phyloP scores from a whole-genome alignment of 2,113 vertebrate genomes.

The Carassius gibelio region DNA sequence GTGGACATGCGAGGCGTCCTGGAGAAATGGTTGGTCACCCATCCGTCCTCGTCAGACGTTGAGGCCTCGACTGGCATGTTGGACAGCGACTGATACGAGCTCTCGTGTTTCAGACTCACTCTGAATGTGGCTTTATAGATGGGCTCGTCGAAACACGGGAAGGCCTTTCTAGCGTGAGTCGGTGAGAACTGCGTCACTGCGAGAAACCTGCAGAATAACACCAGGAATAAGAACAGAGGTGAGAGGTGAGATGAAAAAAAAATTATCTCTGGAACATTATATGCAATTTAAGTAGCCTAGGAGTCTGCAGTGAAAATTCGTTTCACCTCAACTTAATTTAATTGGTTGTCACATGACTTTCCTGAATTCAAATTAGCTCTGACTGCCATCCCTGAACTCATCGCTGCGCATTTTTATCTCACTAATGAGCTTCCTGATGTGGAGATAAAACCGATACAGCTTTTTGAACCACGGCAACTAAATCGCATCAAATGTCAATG shows the following conservation, averaged over 20 bases:
- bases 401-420: background rate
- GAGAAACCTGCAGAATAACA: conserved; percentile 79
- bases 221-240: background rate
- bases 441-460: background rate
- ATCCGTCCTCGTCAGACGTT: conserved; percentile 87
- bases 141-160: conserved; percentile 98
- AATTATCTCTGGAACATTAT: too few relatives aligned
- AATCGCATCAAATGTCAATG: background rate
- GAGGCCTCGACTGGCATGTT: conserved; percentile 94
- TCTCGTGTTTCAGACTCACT: conserved; percentile 89
- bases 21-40: conserved; percentile 88
- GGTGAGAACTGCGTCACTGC: conserved; percentile 97
- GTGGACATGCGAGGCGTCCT: conserved; percentile 97
- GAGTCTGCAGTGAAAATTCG: background rate
- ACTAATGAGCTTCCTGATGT: background rate
- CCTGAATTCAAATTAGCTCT: background rate
- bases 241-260: background rate
- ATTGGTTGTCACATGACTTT: background rate
- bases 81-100: conserved; percentile 89
- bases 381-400: background rate
- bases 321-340: background rate
- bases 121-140: conserved; percentile 97
- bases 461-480: background rate
- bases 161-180: conserved; percentile 94
- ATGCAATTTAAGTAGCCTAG: background rate